phyloP scores from a whole-genome alignment of 2,797 vertebrate genomes.

The Pterois miles region DNA sequence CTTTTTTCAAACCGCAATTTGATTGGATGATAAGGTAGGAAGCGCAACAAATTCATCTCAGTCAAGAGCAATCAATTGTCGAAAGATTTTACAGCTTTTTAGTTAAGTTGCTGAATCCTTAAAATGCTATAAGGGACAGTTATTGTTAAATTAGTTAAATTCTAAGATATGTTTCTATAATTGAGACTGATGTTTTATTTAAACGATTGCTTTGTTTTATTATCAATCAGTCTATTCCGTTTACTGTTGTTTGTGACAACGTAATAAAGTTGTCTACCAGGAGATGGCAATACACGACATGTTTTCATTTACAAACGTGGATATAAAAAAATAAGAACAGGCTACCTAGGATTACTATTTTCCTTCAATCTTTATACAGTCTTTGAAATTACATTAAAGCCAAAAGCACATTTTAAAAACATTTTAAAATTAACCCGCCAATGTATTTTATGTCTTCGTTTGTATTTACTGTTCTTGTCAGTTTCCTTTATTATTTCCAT shows the following conservation, averaged over 20 bases:
- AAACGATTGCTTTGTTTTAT: background rate
- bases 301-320: background rate
- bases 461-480: background rate
- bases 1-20: background rate
- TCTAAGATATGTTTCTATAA: background rate
- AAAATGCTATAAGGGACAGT: background rate
- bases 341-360: background rate
- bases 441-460: background rate
- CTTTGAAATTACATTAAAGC: background rate
- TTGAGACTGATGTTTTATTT: background rate
- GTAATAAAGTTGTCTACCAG: constrained; percentile 35
- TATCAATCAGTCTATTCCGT: background rate
- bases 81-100: background rate
- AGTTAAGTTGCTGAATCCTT: rapidly evolving
- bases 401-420: background rate
- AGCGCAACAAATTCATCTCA: background rate
- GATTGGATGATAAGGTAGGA: constrained; percentile 63
- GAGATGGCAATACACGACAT: constrained; percentile 54
- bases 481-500: background rate
- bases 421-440: background rate
- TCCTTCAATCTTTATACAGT: background rate
- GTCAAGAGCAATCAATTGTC: constrained; percentile 40
- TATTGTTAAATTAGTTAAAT: background rate
- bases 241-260: background rate
- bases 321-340: background rate